Evolutionary conservation across 2,113 vertebrate genomes (phyloP).

Genomic region (Prochilodus magdalenae): DNA sequence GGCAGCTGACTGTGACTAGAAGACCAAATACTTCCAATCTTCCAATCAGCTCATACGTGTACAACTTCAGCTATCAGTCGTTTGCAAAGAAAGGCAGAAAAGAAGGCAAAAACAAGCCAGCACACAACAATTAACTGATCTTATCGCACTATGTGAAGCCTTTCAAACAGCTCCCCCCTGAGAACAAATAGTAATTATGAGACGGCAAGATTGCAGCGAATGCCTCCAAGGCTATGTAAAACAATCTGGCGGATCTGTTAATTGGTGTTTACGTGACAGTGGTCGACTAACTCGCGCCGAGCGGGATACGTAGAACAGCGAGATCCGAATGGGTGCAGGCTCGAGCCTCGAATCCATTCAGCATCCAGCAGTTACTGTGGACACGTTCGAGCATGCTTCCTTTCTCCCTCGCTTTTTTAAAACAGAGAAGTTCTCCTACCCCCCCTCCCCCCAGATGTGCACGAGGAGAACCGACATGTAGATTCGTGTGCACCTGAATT

Average conservation of each 20-base stretch:
- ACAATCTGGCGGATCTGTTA: slow-evolving; percentile 58
- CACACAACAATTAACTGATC: slow-evolving; percentile 54
- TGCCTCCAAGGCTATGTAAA: slow-evolving; percentile 49
- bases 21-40: neutral
- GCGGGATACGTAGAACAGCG: neutral
- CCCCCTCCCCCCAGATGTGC: slow-evolving; percentile 22
- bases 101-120: slow-evolving; percentile 2
- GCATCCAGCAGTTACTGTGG: neutral
- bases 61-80: neutral
- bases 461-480: neutral
- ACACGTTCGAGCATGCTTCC: neutral
- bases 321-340: neutral
- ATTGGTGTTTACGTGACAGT: slow-evolving; percentile 54
- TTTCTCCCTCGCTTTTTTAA: slow-evolving; percentile 4
- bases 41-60: neutral
- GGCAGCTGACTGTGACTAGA: neutral
- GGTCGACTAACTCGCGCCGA: slow-evolving; percentile 37
- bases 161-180: slow-evolving; percentile 56
- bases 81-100: slow-evolving; percentile 16
- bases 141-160: slow-evolving; percentile 47
- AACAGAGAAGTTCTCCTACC: neutral
- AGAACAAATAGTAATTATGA: slow-evolving; percentile 60
- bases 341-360: slow-evolving; percentile 16
- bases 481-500: slow-evolving; percentile 25
- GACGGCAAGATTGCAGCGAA: slow-evolving; percentile 45